Base-by-base conservation (phyloP, 2,797 vertebrate genomes). In the Siniperca undulata region DNA sequence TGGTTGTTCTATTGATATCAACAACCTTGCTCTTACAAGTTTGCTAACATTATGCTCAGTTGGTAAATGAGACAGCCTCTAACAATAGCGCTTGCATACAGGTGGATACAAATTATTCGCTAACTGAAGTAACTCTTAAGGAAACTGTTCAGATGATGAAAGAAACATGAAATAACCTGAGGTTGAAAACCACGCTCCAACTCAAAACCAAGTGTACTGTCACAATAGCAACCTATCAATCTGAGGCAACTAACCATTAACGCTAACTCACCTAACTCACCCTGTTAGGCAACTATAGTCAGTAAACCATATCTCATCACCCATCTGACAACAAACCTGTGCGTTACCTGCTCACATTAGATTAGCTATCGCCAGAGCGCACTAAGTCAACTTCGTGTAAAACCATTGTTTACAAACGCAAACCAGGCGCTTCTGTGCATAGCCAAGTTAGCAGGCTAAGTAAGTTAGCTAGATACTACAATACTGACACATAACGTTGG, bases 321-420 rank as follows among this genome's bases (percentile, higher is more conserved):
- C 22, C 9, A 27, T 10, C 22, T 55, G 66, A 65, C 53, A 78
- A 59, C 64, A 82, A 67, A 78, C 5, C 12, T 40, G n/a, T 10
- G 8, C 1, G 9, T 64, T 19, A 6, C 56, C 22, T 7, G 36
- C 12, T 34, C 27, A 22, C 46, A 7, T 52, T 10, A 65, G 24
- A 52, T 58, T 13, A 70, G 5, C 58, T 8, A 40, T 46, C 27
- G 46, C 71, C 50, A 40, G 9, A 59, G 56, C 44, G 12, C 53
- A 48, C 46, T 2, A 48, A 66, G n/a, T 65, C 40, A 59, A 77
- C 44, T 69, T 44, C 19, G 5, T 16, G 5, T 48, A 34, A 72
- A 89, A 76, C 22, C 64, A 70, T 34, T 93, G 91, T 94, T 94
- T 92, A 92, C 89, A 90, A 92, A 85, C 64, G 80, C 62, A 67